Evolutionary conservation across 2,797 vertebrate species (phyloP), one percentile per base, ranked within the genome.

Genomic region (Gadopsis marmoratus): DNA sequence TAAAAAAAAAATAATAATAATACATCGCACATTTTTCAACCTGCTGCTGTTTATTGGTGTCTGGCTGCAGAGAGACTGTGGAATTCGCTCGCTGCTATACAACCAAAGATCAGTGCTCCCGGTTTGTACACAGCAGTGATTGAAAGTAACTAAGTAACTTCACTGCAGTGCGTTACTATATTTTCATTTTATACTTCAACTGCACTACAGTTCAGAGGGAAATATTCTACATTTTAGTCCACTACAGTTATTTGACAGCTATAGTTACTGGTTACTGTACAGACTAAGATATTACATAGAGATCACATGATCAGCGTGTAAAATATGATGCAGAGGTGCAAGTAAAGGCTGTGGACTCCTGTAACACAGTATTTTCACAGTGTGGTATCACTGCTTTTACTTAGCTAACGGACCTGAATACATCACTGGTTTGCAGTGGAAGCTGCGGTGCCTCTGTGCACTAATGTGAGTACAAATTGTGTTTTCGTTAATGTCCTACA

Each of bases 1-100:
- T 88, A 61, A 76, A 12, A 41, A 82, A 85, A 81, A 62, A 26
- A 26, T 26, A 26, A n/a, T n/a, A n/a, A n/a, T n/a, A 1, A 26
- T 26, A 26, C 2, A 39, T 29, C n/a, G 19, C 10, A 0, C 56
- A 70, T 85, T 71, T 80, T 64, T 82, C 56, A 83, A 55, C 23
- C 50, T 71, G 75, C 35, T 43, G 13, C 71, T 62, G 47, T 43
- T 23, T 73, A 31, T 48, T 45, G 45, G 37, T 63, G 35, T 69
- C 54, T 63, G 48, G 21, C 21, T 79, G 8, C 43, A 43, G 21
- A 9, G 23, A 75, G 26, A 26, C 26, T 78, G 26, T 56, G 48
- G 45, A 74, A 31, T 12, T 19, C 31, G 60, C 61, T 58, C n/a
- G 1, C 48, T 62, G 11, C 37, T 63, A 13, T 17, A 41, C 54